These are phyloP conservation scores for Cephus rjabovi DNA, from an alignment of 2,888 invertebrate genomes.

Conservation along the genomic window DNA sequence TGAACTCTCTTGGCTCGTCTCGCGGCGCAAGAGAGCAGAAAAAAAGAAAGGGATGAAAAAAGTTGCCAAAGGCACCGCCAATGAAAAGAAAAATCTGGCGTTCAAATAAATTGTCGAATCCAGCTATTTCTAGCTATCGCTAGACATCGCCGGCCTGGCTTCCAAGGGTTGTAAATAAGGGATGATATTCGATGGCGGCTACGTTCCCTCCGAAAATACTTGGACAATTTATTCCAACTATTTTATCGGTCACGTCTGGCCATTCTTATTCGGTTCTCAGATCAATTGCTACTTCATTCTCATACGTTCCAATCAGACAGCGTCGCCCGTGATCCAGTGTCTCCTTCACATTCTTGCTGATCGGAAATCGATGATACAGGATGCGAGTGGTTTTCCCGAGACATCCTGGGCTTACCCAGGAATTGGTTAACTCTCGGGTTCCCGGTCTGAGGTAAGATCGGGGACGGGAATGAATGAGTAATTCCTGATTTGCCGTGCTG, in stretches of 20 bases:
- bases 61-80: neutral
- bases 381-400: neutral
- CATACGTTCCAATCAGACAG: neutral
- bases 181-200: neutral
- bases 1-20: neutral
- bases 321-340: neutral
- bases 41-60: neutral
- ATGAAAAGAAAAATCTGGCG: neutral
- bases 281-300: neutral
- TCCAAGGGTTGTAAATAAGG: neutral
- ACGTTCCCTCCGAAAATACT: neutral
- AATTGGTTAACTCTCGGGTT: neutral
- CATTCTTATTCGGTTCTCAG: neutral
- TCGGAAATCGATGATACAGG: neutral
- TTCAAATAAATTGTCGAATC: neutral
- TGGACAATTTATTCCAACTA: neutral
- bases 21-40: neutral
- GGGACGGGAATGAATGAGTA: conserved; percentile 1
- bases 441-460: neutral
- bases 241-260: neutral
- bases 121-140: neutral
- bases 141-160: neutral
- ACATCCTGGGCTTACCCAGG: neutral
- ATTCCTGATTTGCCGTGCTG: neutral
- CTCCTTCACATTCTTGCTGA: neutral